Evolutionary conservation across 2,888 invertebrate genomes (phyloP).

Genomic region (Heliconius cydno): DNA sequence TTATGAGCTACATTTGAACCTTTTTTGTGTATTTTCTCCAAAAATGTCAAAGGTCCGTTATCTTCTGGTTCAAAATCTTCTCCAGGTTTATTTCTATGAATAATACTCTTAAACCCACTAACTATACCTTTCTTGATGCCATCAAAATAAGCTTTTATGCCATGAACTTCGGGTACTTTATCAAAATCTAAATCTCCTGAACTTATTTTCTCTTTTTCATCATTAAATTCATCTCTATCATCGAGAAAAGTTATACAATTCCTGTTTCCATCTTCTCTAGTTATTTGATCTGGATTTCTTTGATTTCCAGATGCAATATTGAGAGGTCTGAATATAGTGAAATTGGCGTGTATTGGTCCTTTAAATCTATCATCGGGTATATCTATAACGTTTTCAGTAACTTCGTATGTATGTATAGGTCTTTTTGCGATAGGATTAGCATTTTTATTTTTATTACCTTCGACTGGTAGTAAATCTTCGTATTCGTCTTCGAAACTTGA

Average conservation of each 20-base stretch:
- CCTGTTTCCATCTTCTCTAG: constrained; percentile 40
- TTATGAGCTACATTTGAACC: constrained; percentile 42
- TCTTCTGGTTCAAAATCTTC: constrained; percentile 40
- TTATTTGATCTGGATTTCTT: neutral
- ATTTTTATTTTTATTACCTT: constrained; percentile 10
- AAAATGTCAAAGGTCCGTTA: constrained; percentile 45
- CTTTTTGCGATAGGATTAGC: constrained; percentile 8
- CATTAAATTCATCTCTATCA: constrained; percentile 58
- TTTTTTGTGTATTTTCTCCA: constrained; percentile 49
- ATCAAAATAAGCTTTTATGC: constrained; percentile 56
- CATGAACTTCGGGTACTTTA: constrained; percentile 49
- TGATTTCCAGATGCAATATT: constrained; percentile 51
- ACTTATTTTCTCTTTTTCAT: constrained; percentile 44
- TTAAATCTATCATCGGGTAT: constrained; percentile 59
- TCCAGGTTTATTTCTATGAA: constrained; percentile 50
- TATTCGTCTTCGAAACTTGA: constrained; percentile 23
- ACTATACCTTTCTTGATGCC: constrained; percentile 56
- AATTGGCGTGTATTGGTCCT: constrained; percentile 58
- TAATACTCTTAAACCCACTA: constrained; percentile 56
- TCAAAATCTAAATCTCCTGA: constrained; percentile 32
- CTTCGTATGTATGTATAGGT: constrained; percentile 58
- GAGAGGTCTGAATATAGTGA: constrained; percentile 53
- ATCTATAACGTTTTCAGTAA: constrained; percentile 66
- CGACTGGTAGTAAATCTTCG: constrained; percentile 3
- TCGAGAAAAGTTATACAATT: constrained; percentile 55